A percentile compares a stretch with the other conserved stretches of the same genome.
These are phyloP conservation scores for Esperia sulphurella DNA, from an alignment of 2,888 invertebrate genomes.

Conservation along the genomic window DNA sequence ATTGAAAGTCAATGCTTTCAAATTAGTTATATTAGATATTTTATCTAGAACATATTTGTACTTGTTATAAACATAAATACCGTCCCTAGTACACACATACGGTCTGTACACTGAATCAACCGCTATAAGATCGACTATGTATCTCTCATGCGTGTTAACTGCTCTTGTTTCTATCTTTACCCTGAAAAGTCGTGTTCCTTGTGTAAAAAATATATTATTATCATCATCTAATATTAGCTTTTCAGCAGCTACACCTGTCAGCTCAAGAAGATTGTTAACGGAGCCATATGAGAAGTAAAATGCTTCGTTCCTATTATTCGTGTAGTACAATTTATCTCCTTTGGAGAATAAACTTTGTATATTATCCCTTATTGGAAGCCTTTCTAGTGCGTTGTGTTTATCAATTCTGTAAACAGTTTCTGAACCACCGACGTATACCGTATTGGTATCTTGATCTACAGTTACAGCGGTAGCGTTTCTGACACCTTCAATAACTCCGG, in stretches of 20 bases:
- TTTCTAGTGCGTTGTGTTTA: constrained; percentile 42
- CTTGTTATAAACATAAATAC: constrained; percentile 58
- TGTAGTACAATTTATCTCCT: constrained; percentile 44
- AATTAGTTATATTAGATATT: constrained; percentile 40
- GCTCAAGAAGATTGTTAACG: constrained; percentile 37
- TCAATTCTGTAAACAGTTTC: constrained; percentile 57
- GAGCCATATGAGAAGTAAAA: constrained; percentile 51
- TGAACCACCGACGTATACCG: constrained; percentile 53
- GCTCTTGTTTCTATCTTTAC: constrained; percentile 53
- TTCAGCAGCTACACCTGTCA: constrained; percentile 37
- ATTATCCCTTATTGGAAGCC: constrained; percentile 49
- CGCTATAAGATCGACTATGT: constrained; percentile 36
- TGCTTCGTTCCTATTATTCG: constrained; percentile 44
- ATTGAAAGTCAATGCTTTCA: constrained; percentile 51
- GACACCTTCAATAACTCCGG: constrained; percentile 48
- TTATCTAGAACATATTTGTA: constrained; percentile 62
- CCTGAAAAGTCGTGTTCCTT: constrained; percentile 41
- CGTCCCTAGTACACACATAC: constrained; percentile 43
- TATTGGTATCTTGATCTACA: constrained; percentile 48
- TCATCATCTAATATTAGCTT: constrained; percentile 42
- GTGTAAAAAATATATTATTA: constrained; percentile 52
- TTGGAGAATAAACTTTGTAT: constrained; percentile 50
- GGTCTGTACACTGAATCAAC: constrained; percentile 44
- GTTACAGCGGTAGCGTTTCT: constrained; percentile 59
- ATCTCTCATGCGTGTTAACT: constrained; percentile 48